phyloP scores from a whole-genome alignment of 2,113 vertebrate genomes.

The Trogon surrucura region DNA sequence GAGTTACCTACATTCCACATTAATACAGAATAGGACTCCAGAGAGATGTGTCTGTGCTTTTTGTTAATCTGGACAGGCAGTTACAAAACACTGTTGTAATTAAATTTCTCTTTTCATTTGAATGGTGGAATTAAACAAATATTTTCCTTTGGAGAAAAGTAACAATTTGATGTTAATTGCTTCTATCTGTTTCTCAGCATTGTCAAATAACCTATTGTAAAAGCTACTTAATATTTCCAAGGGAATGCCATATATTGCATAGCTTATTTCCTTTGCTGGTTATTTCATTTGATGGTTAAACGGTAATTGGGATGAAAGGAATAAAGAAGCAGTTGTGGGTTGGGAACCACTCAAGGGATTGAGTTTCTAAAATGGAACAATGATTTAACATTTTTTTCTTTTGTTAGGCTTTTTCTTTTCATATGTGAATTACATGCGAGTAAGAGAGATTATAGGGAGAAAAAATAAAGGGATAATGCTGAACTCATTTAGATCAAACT shows the following conservation, averaged over 20 bases:
- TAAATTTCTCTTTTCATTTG: conserved; percentile 61
- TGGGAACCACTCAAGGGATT: conserved; percentile 40
- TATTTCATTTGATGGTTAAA: conserved; percentile 59
- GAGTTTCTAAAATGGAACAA: conserved; percentile 47
- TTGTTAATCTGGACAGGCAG: conserved; percentile 22
- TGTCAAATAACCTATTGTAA: conserved; percentile 40
- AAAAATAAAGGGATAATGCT: neutral
- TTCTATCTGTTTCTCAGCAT: conserved; percentile 29
- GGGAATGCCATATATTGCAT: conserved; percentile 25
- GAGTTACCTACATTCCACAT: neutral
- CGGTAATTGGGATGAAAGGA: conserved; percentile 52
- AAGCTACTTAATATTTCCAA: conserved; percentile 45
- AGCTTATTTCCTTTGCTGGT: conserved; percentile 46
- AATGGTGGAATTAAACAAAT: conserved; percentile 63
- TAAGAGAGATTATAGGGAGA: conserved; percentile 28
- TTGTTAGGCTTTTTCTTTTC: conserved; percentile 50
- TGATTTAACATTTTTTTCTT: conserved; percentile 50
- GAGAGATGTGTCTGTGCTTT: neutral
- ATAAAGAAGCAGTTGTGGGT: conserved; percentile 32
- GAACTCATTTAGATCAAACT: conserved; percentile 44
- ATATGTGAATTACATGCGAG: neutral
- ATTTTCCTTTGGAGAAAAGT: conserved; percentile 61
- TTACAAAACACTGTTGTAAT: conserved; percentile 30
- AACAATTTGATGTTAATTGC: conserved; percentile 67
- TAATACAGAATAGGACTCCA: neutral